Conservation (phyloP, 2,797 vertebrate species). For the Hypotaenidia okinawae region DNA sequence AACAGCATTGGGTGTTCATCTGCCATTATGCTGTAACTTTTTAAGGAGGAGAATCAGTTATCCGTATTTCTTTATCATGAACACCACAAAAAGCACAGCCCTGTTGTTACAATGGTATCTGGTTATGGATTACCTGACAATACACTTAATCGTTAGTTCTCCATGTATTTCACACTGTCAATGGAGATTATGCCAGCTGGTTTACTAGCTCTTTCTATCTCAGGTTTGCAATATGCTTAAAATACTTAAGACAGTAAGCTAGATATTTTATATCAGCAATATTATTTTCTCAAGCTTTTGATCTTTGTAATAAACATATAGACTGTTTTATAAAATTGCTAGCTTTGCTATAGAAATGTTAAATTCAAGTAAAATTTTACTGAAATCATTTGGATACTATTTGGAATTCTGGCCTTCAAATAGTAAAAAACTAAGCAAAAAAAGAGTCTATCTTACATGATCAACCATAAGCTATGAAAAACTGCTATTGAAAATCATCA, state of each 20-base stretch:
- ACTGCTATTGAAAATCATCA: not conserved
- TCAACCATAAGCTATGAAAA: not conserved
- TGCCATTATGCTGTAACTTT: not conserved
- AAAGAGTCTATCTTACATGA: not conserved
- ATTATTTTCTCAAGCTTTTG: not conserved
- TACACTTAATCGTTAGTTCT: not conserved
- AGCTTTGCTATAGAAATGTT: not conserved
- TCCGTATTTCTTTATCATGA: not conserved
- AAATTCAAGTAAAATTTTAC: not conserved
- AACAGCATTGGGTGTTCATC: not conserved
- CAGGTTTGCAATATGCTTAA: not conserved
- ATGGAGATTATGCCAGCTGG: not conserved
- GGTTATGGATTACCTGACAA: not conserved
- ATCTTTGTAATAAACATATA: not conserved
- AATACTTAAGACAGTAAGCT: not conserved
- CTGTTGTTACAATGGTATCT: not conserved
- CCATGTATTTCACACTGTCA: not conserved
- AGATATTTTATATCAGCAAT: not conserved
- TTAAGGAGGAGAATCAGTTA: not conserved
- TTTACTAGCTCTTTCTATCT: not conserved
- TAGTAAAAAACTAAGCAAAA: not conserved
- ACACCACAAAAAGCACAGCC: not conserved
- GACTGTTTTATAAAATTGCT: not conserved
- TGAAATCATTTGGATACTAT: not conserved
- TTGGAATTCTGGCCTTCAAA: not conserved